These are phyloP conservation scores for Pantelozetes paolii DNA, from an alignment of 2,888 invertebrate genomes.

Conservation along the genomic window DNA sequence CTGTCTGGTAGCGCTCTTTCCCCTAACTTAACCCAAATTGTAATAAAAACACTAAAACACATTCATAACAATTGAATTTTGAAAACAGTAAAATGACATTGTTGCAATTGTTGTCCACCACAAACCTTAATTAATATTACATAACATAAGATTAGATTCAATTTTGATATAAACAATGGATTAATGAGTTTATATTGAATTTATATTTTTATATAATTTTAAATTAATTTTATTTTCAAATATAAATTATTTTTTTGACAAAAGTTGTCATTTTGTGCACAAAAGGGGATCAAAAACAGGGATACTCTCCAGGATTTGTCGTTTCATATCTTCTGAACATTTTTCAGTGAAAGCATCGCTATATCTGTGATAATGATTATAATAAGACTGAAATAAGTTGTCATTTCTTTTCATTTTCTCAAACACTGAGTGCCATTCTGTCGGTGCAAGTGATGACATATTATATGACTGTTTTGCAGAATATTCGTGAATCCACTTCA, in stretches of 20 bases:
- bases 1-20: too few species aligned
- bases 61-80: too few species aligned
- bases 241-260: neutral
- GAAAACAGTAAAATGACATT: too few species aligned
- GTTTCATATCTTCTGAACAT: neutral
- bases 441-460: slow-evolving; percentile 38
- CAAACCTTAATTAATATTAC: too few species aligned
- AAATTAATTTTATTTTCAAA: neutral
- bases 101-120: too few species aligned
- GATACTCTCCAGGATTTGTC: neutral
- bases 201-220: too few species aligned
- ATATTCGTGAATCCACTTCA: slow-evolving; percentile 38
- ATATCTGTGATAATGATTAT: slow-evolving; percentile 33
- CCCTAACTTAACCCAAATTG: too few species aligned
- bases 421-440: slow-evolving; percentile 31
- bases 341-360: slow-evolving; percentile 10
- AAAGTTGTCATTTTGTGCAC: neutral
- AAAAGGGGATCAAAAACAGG: neutral
- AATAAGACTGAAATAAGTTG: slow-evolving; percentile 24
- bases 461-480: slow-evolving; percentile 38
- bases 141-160: too few species aligned
- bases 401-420: neutral
- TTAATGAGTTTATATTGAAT: too few species aligned
- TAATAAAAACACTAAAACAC: too few species aligned
- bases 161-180: too few species aligned